These are phyloP conservation scores for Papilio dardanus DNA, from an alignment of 1,140 invertebrate genomes.

Conservation along the genomic window DNA sequence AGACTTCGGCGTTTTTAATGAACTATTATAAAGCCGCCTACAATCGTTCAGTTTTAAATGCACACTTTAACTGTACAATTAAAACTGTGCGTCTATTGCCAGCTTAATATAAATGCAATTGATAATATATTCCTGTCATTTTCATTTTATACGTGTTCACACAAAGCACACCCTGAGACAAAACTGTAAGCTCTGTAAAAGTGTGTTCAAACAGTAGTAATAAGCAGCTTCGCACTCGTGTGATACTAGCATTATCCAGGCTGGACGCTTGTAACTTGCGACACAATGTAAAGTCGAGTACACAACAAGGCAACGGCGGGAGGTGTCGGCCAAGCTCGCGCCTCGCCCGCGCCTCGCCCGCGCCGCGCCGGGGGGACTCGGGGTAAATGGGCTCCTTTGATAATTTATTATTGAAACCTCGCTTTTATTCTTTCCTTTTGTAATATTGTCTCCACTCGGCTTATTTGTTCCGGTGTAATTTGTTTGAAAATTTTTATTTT, in stretches of 20 bases:
- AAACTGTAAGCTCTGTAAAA: too few species aligned
- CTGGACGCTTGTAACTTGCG: constrained; percentile 38
- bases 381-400: constrained; percentile 61
- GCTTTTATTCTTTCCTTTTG: constrained; percentile 71
- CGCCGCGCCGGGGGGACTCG: constrained; percentile 44
- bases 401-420: constrained; percentile 79
- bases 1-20: constrained; percentile 4
- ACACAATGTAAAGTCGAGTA: constrained; percentile 50
- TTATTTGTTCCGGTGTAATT: constrained; percentile 72
- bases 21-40: not conserved
- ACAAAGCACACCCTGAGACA: too few species aligned
- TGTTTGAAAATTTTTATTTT: constrained; percentile 59
- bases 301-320: constrained; percentile 61
- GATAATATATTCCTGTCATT: too few species aligned
- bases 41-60: not conserved
- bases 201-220: too few species aligned
- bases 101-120: too few species aligned
- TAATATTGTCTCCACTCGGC: constrained; percentile 72
- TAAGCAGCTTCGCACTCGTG: too few species aligned
- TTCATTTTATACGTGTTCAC: too few species aligned
- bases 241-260: not conserved
- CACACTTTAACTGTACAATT: too few species aligned
- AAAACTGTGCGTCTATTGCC: too few species aligned
- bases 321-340: constrained; percentile 63
- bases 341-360: constrained; percentile 45